Evolutionary conservation across 2,888 invertebrate species (phyloP), one percentile per base, ranked within the genome.

Genomic region (Cylloceria caligata): DNA sequence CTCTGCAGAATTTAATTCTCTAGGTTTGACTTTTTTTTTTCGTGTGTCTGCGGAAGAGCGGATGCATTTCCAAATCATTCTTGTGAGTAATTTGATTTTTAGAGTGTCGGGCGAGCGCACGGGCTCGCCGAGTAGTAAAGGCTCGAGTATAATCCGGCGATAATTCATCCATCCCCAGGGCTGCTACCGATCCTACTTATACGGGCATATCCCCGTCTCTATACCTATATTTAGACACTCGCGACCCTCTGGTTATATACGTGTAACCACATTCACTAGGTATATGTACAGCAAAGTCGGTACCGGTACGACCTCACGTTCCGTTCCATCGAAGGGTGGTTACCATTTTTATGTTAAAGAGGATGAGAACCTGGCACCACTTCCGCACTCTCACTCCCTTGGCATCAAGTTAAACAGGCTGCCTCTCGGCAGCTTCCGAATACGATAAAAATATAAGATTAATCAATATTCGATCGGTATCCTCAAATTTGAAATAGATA

Each of bases 341-440:
- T 62, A 45, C 62, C n/a, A 64, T 62, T 73, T 73, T 64, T 36
- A 64, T 73, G 62, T 6, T 64, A 42, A 73, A 62, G 13, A 62
- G 30, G 16, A 49, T 24, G 49, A 74, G 39, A 76, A 30, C 13
- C 36, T 60, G 68, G 68, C 60, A 76, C 60, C 57, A 45, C 24
- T 76, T 30, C 57, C 39, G 65, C 47, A 16, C 2, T 47, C 5
- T 16, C 47, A 47, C 11, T 3, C 45, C 3, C 45, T 45, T 16
- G 16, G 21, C 21, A 2, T 60, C 27, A 19, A 64, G 57, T 49
- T 49, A 64, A 74, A 64, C 47, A 64, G 39, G 19, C 49, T 42
- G 36, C 13, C 19, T 34, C 13, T 52, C 11, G 24, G 24, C 49
- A 52, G 11, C 24, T 52, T 52, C 49, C 49, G 49, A 52, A 52